Evolutionary conservation across 2,797 vertebrate genomes (phyloP), one percentile per base, ranked within the genome.

Genomic region (Diplodus sargus): DNA sequence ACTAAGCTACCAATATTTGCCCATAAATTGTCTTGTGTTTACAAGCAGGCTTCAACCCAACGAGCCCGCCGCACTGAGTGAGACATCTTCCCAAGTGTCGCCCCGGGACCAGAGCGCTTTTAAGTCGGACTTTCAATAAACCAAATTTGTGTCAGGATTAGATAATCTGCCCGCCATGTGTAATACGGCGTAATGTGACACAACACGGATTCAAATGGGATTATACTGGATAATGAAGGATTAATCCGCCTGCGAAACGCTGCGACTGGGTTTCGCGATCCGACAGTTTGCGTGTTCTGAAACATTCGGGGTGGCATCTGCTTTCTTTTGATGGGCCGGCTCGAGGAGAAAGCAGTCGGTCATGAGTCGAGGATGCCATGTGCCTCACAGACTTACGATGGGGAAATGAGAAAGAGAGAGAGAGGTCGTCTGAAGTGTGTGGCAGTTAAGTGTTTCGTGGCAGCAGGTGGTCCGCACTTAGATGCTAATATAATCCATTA

Each of bases 121-220:
- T 47, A 76, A 70, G 28, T 76, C 34, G 66, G 60, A 66, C 15
- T 73, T 79, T 67, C 57, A 82, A 69, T 56, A 58, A 77, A 81
- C 23, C 70, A 70, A 54, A 80, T 70, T 63, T 65, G 51, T 74
- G 56, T 82, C 76, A 65, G 57, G 82, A 77, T 77, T 70, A 52
- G 20, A 70, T 74, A 14, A 83, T 79, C 62, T 43, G 60, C 20
- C 30, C 20, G 54, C 49, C 47, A 66, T 69, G 53, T 78, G 73
- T 79, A 53, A 78, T 56, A 17, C 30, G 59, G 5, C 69, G 70
- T 70, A 62, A 71, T 66, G 51, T 85, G 69, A 83, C 58, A 66
- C 52, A 70, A 58, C 54, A 78, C 76, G 73, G 74, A 70, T 81
- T 69, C 42, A 34, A 47, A 64, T 52, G 13, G 63, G 71, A 79